Percentiles rank a stretch among this genome's conserved stretches.
phyloP scores from a whole-genome alignment of 2,888 invertebrate species.

The Beris chalybata region DNA sequence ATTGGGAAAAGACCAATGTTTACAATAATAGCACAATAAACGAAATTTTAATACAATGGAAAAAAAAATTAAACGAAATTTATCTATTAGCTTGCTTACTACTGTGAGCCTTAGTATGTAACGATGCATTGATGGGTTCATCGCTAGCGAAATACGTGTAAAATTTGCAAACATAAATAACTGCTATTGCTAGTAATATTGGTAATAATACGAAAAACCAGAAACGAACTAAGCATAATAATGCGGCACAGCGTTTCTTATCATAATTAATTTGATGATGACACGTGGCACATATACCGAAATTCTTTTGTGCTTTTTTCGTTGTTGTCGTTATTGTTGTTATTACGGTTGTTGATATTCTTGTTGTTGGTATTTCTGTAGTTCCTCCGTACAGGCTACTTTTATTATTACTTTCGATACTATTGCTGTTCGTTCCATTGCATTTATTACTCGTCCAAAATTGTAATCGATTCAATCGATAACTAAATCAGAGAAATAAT shows the following conservation, averaged over 20 bases:
- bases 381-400: conserved; percentile 11
- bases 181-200: conserved; percentile 33
- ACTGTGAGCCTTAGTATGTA: conserved; percentile 2
- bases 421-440: conserved; percentile 17
- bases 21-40: no score
- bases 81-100: neutral
- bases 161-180: conserved; percentile 34
- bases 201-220: conserved; percentile 36
- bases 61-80: no score
- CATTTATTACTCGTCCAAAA: conserved; percentile 36
- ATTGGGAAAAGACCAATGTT: no score
- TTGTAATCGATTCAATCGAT: conserved; percentile 42
- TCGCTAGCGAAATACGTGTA: conserved; percentile 12
- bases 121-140: neutral
- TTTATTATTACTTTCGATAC: conserved; percentile 19
- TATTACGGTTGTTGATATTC: conserved; percentile 20
- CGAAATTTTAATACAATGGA: no score
- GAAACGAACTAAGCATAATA: conserved; percentile 15
- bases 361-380: conserved; percentile 27
- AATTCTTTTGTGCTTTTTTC: conserved; percentile 12
- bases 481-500: conserved; percentile 60
- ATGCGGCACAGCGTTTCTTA: conserved; percentile 14
- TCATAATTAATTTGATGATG: neutral
- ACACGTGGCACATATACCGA: neutral
- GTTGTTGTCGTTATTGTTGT: conserved; percentile 24